Conservation (phyloP, 1,140 invertebrate genomes). For the Drosophila kepulauana region DNA sequence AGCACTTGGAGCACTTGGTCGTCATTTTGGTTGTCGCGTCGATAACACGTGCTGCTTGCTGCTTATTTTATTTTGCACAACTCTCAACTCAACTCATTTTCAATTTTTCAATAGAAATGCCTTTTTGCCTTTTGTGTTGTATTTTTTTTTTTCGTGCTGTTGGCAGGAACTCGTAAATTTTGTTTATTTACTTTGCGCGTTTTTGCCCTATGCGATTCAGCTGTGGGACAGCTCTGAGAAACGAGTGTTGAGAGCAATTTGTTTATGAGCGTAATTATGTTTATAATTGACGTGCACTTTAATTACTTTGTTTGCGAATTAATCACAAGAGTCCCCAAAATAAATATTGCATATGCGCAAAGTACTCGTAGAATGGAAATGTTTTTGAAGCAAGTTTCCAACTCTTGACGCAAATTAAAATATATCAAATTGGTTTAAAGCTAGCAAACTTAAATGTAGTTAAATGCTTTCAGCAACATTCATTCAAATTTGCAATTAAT, state of each 20-base stretch:
- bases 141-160: background rate
- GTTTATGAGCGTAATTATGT: too few relatives aligned
- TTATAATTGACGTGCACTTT: too few relatives aligned
- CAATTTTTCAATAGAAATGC: slow-evolving; percentile 13
- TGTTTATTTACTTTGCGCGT: slow-evolving; percentile 14
- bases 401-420: too few relatives aligned
- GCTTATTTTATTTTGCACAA: slow-evolving; percentile 3
- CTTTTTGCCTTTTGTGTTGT: background rate
- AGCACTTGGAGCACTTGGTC: slow-evolving; percentile 53
- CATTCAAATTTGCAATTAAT: too few relatives aligned
- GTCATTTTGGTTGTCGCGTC: slow-evolving; percentile 21
- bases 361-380: too few relatives aligned
- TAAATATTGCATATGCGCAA: too few relatives aligned
- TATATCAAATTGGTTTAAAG: too few relatives aligned
- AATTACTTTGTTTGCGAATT: too few relatives aligned
- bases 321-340: too few relatives aligned
- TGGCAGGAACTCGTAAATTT: slow-evolving; percentile 6
- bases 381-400: too few relatives aligned
- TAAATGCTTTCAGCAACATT: too few relatives aligned
- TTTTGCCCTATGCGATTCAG: background rate
- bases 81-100: background rate
- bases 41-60: slow-evolving; percentile 35
- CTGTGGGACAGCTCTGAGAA: background rate
- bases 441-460: too few relatives aligned
- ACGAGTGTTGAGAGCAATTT: background rate